phyloP scores from a whole-genome alignment of 92 coral and sea anemone genomes.

The Parazoanthus darwini region DNA sequence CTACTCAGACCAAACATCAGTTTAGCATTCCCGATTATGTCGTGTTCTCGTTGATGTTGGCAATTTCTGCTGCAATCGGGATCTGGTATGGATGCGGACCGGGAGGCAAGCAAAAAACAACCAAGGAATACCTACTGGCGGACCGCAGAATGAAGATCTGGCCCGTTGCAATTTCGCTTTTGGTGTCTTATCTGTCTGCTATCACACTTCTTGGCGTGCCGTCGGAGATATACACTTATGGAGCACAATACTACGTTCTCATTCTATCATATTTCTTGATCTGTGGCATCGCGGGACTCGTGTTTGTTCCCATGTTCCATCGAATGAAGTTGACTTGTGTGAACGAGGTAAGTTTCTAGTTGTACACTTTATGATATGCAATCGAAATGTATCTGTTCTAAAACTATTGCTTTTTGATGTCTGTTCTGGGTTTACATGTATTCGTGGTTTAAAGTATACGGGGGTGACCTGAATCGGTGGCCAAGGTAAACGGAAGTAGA shows the following conservation, averaged over 20 bases:
- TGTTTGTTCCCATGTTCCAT: conserved; percentile 92
- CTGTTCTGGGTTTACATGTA: too few species aligned
- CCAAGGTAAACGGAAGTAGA: too few species aligned
- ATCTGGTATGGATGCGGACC: conserved; percentile 90
- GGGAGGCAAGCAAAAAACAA: conserved; percentile 81
- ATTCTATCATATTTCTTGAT: conserved; percentile 77
- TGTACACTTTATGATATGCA: too few species aligned
- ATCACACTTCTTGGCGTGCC: conserved; percentile 93
- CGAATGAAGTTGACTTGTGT: conserved; percentile 81
- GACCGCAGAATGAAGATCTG: conserved; percentile 76
- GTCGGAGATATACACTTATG: conserved; percentile 93
- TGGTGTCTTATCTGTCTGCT: conserved; percentile 92
- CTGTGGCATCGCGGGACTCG: conserved; percentile 64
- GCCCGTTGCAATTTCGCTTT: conserved; percentile 88
- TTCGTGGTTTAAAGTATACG: too few species aligned
- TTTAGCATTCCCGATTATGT: conserved; percentile 83
- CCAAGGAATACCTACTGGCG: conserved; percentile 83
- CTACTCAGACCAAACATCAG: neutral
- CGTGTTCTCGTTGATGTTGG: conserved; percentile 82
- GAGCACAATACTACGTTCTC: conserved; percentile 77
- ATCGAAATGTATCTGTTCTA: too few species aligned
- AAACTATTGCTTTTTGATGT: too few species aligned
- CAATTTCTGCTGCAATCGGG: conserved; percentile 84
- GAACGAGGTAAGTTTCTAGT: conserved; percentile 70
- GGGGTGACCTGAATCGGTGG: too few species aligned